Percentiles rank a stretch among this genome's conserved stretches.
phyloP scores from a whole-genome alignment of 2,113 vertebrate genomes.

The Brevimyrus niger region DNA sequence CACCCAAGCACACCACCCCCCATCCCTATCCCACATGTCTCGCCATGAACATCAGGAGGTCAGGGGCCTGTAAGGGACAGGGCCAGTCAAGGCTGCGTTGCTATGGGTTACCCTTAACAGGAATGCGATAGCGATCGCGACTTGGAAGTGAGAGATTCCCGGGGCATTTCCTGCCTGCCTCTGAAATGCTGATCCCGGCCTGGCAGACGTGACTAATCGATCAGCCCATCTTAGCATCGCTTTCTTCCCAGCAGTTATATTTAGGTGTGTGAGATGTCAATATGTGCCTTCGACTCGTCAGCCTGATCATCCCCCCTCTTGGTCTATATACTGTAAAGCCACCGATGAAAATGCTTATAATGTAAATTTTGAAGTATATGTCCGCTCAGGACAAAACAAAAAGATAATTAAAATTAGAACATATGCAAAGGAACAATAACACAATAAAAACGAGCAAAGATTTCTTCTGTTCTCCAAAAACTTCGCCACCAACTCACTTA shows the following conservation, averaged over 20 bases:
- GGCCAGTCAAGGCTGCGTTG: background rate
- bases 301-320: background rate
- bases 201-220: slow-evolving; percentile 1
- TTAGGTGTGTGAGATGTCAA: slow-evolving; percentile 6
- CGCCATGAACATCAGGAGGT: background rate
- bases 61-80: background rate
- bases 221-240: background rate
- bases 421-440: background rate
- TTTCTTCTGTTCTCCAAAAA: background rate
- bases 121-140: background rate
- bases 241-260: background rate
- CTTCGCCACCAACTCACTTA: background rate
- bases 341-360: background rate
- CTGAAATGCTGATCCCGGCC: background rate
- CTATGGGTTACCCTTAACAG: background rate
- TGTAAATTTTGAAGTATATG: background rate
- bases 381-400: background rate
- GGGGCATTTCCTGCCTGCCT: background rate
- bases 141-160: background rate
- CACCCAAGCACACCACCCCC: background rate
- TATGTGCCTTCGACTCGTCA: background rate
- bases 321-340: background rate
- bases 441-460: background rate
- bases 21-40: background rate
- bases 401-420: background rate